These are phyloP conservation scores for Auanema freiburgensis DNA, from an alignment of 2,888 invertebrate species.

Conservation along the genomic window DNA sequence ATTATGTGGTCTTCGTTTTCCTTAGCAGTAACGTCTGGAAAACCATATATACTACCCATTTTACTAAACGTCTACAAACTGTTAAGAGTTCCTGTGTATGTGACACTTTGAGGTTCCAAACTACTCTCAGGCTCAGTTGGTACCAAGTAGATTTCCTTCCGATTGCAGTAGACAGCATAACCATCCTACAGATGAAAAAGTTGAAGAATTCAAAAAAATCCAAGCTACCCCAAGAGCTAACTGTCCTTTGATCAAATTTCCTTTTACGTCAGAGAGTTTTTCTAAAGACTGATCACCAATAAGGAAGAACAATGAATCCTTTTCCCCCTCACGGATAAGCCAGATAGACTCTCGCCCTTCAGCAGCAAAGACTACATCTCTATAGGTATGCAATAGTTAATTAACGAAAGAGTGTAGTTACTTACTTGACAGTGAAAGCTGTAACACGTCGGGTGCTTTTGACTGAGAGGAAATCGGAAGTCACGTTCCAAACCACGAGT, in stretches of 20 bases:
- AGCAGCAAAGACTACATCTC: slow-evolving; percentile 11
- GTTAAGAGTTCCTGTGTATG: neutral
- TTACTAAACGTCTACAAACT: no score
- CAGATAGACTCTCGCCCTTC: slow-evolving; percentile 12
- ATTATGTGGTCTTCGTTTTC: slow-evolving; percentile 22
- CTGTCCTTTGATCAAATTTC: slow-evolving; percentile 18
- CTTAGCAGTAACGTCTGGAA: slow-evolving; percentile 6
- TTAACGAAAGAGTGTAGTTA: no score
- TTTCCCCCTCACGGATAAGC: slow-evolving; percentile 3
- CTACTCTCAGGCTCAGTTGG: neutral
- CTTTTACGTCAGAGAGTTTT: slow-evolving; percentile 7
- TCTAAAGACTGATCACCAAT: slow-evolving; percentile 15
- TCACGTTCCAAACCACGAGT: slow-evolving; percentile 11
- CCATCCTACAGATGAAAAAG: slow-evolving; percentile 10
- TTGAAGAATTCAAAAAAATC: neutral
- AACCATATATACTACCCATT: no score
- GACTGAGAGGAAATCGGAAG: neutral
- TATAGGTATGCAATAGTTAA: no score
- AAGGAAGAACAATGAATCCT: neutral
- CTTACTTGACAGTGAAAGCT: slow-evolving; percentile 15
- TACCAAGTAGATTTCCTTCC: slow-evolving; percentile 8
- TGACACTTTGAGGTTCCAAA: neutral
- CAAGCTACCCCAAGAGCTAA: slow-evolving; percentile 15
- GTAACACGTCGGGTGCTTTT: slow-evolving; percentile 12
- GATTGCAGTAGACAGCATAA: slow-evolving; percentile 11